phyloP scores from a whole-genome alignment of 1,140 invertebrate genomes.

The Drosophila funebris region DNA sequence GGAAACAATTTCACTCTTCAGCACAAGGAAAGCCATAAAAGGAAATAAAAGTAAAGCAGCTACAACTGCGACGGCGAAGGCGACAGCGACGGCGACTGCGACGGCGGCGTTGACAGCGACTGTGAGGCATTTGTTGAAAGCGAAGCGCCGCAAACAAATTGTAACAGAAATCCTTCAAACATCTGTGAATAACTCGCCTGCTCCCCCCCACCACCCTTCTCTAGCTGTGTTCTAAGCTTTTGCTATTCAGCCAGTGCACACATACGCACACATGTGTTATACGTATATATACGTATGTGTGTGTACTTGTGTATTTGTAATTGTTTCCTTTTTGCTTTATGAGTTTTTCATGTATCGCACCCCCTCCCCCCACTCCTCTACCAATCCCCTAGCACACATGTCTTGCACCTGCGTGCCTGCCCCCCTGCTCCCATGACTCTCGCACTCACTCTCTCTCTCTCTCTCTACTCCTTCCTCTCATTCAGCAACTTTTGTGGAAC shows the following conservation, averaged over 20 bases:
- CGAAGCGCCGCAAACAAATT: constrained; percentile 60
- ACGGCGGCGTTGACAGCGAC: constrained; percentile 7
- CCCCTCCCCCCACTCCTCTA: constrained; percentile 30
- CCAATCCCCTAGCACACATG: background rate
- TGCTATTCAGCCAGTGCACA: constrained; percentile 15
- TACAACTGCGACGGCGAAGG: constrained; percentile 8
- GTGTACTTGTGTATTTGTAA: constrained; percentile 57
- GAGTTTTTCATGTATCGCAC: constrained; percentile 67
- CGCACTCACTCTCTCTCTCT: background rate
- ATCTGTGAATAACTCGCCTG: constrained; percentile 56
- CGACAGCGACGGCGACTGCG: background rate
- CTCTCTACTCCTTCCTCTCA: background rate
- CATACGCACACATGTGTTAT: constrained; percentile 3
- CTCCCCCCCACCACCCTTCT: background rate
- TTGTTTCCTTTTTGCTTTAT: constrained; percentile 76
- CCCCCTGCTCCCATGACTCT: no score
- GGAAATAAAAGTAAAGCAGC: constrained; percentile 69
- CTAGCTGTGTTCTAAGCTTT: background rate
- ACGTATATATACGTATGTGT: constrained; percentile 12
- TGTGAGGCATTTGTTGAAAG: constrained; percentile 56
- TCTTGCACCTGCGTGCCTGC: constrained; percentile 37
- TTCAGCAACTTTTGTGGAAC: constrained; percentile 34
- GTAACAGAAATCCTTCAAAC: constrained; percentile 80
- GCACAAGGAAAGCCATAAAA: constrained; percentile 68
- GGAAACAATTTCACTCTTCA: constrained; percentile 80